These are phyloP conservation scores for Paramormyrops hopkinsi DNA, from an alignment of 2,797 vertebrate species.

Conservation along the genomic window DNA sequence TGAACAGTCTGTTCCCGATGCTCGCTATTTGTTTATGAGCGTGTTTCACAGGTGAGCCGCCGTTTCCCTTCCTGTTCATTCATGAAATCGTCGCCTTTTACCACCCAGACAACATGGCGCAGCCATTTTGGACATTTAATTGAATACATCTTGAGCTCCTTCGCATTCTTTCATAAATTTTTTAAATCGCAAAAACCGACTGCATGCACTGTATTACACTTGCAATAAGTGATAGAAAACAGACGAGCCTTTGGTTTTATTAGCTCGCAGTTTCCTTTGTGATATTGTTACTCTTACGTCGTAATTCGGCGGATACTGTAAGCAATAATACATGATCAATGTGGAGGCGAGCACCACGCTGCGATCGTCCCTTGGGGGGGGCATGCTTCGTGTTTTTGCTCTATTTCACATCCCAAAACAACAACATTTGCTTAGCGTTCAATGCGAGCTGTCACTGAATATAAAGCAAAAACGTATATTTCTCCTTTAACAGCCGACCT, in stretches of 20 bases:
- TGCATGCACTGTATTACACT: neutral
- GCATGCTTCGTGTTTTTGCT: neutral
- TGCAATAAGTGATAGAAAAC: neutral
- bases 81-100: conserved; percentile 61
- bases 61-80: conserved; percentile 60
- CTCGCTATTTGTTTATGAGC: neutral
- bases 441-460: neutral
- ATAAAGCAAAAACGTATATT: neutral
- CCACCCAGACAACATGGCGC: conserved; percentile 72
- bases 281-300: neutral
- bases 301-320: neutral
- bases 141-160: conserved; percentile 66
- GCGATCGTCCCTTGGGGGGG: neutral
- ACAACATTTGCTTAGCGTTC: neutral
- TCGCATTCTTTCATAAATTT: conserved; percentile 12
- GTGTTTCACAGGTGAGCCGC: conserved; percentile 12
- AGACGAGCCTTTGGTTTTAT: neutral
- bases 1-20: neutral
- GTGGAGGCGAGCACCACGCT: neutral
- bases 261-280: neutral
- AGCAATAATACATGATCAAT: neutral
- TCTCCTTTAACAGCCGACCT: neutral
- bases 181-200: neutral
- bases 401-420: neutral
- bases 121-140: conserved; percentile 80